Evolutionary conservation across 2,113 vertebrate genomes (phyloP).

Genomic region (Gymnorhina tibicen): DNA sequence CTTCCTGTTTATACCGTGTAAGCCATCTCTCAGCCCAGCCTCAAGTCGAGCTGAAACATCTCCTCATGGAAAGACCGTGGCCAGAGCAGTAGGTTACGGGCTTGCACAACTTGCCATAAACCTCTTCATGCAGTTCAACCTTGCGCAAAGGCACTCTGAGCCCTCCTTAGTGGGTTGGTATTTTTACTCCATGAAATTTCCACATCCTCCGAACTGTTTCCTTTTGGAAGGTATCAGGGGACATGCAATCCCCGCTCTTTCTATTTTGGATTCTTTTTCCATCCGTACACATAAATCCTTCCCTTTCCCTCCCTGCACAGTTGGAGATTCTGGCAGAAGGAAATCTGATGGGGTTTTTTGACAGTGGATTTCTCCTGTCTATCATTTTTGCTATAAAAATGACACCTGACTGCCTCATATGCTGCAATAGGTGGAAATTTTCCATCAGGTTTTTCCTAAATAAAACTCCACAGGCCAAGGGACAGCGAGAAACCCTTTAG

Average conservation of each 20-base stretch:
- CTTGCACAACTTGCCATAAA: background rate
- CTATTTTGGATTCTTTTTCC: background rate
- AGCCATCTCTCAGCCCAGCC: background rate
- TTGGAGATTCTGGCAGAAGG: background rate
- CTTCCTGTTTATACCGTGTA: background rate
- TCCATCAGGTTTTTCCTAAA: background rate
- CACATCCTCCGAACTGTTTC: background rate
- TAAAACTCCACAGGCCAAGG: background rate
- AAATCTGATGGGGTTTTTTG: background rate
- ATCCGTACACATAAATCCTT: background rate
- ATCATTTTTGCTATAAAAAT: background rate
- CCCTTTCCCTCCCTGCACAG: background rate
- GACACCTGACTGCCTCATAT: background rate
- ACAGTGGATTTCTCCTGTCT: background rate
- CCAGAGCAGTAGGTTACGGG: background rate
- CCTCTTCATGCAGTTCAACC: background rate
- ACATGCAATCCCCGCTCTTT: background rate
- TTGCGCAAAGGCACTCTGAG: background rate
- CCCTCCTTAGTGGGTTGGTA: background rate
- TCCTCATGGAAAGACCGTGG: background rate
- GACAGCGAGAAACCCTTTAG: background rate
- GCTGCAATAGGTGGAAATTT: background rate
- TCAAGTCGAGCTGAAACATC: background rate
- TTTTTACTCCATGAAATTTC: conserved; percentile 18
- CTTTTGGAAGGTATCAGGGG: background rate